phyloP scores from a whole-genome alignment of 2,113 vertebrate genomes.

The Otus sunia region DNA sequence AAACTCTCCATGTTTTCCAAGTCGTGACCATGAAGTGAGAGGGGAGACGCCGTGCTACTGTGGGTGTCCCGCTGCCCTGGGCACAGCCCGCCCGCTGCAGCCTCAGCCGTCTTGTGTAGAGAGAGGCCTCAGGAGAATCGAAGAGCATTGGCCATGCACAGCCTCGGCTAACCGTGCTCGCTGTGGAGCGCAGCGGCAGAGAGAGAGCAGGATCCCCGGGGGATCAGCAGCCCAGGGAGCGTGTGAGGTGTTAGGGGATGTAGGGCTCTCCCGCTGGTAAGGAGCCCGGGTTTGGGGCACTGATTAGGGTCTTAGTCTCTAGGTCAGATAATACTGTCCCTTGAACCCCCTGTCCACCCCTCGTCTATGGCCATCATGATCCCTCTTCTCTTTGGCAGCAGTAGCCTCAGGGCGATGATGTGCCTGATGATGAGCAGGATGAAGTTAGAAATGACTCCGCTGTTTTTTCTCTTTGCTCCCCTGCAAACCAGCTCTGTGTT shows the following conservation, averaged over 20 bases:
- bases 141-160: constrained; percentile 53
- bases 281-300: constrained; percentile 8
- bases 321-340: constrained; percentile 7
- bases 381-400: constrained; percentile 67
- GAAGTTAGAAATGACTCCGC: constrained; percentile 81
- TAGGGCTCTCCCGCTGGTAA: background rate
- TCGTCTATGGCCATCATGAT: constrained; percentile 73
- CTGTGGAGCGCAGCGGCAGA: background rate
- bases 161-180: constrained; percentile 30
- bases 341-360: background rate
- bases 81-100: constrained; percentile 4
- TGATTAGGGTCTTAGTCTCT: constrained; percentile 10
- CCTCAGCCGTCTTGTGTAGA: background rate
- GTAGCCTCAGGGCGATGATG: constrained; percentile 64
- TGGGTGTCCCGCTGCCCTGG: constrained; percentile 25
- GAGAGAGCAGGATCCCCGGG: constrained; percentile 34
- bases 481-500: constrained; percentile 81
- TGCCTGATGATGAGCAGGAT: constrained; percentile 70
- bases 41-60: background rate
- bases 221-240: constrained; percentile 34
- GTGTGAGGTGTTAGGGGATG: constrained; percentile 13
- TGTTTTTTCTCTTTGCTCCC: constrained; percentile 81
- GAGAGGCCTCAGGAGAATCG: background rate
- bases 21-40: constrained; percentile 68
- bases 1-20: constrained; percentile 22